Conservation (phyloP, 2,797 vertebrate species). For the Steatocranus sp. region DNA sequence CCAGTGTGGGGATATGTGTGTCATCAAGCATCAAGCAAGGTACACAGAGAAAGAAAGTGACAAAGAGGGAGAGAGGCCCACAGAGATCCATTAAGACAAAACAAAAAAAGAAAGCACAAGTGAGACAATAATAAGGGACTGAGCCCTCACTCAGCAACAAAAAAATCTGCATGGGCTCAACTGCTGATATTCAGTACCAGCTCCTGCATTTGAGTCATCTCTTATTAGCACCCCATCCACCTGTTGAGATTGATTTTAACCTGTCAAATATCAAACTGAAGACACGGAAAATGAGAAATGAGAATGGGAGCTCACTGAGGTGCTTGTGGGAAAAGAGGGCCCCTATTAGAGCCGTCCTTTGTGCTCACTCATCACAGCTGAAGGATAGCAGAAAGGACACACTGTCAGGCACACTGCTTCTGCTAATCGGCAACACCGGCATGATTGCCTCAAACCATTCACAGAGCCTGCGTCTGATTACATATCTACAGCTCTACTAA, state of each 20-base stretch:
- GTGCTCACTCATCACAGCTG: conserved; percentile 55
- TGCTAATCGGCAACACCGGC: conserved; percentile 56
- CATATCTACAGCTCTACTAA: conserved; percentile 42
- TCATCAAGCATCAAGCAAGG: conserved; percentile 16
- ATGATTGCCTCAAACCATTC: conserved; percentile 47
- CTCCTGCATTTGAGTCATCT: conserved; percentile 20
- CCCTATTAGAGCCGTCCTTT: conserved; percentile 51
- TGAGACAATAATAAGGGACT: conserved; percentile 22
- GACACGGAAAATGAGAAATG: conserved; percentile 15
- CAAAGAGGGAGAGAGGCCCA: neutral
- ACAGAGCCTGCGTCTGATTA: conserved; percentile 33
- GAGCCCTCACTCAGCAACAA: conserved; percentile 7
- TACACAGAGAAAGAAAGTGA: neutral
- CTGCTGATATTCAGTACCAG: neutral
- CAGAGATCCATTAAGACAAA: conserved; percentile 39
- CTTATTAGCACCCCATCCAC: conserved; percentile 34
- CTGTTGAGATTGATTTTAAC: conserved; percentile 38
- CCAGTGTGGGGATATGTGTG: neutral
- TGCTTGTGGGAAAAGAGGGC: conserved; percentile 62
- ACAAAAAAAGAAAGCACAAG: neutral
- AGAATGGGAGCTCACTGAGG: conserved; percentile 38
- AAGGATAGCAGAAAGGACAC: conserved; percentile 59
- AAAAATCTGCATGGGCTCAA: neutral
- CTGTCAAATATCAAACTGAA: conserved; percentile 33
- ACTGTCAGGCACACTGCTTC: conserved; percentile 53